These are phyloP conservation scores for Metopolophium dirhodum DNA, from an alignment of 1,140 invertebrate species.

Conservation along the genomic window DNA sequence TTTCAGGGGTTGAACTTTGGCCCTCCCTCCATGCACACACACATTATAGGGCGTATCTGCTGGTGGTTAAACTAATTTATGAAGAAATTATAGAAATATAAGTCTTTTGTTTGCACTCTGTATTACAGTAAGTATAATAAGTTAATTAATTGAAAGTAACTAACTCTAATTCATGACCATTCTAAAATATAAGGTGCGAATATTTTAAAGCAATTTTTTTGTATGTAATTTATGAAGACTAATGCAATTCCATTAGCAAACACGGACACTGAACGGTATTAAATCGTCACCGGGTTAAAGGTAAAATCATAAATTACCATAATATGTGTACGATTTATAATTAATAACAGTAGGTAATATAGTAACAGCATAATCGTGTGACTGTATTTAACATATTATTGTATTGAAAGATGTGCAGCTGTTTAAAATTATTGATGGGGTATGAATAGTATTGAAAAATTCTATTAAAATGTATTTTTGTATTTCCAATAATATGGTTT, in stretches of 20 bases:
- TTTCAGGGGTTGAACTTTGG: neutral
- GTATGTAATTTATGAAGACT: neutral
- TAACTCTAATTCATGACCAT: neutral
- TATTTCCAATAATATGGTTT: too few relatives aligned
- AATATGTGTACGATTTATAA: neutral
- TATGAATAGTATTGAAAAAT: too few relatives aligned
- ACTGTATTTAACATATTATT: neutral
- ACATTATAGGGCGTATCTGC: too few relatives aligned
- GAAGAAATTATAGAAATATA: neutral
- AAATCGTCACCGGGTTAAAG: neutral
- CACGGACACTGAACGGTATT: neutral
- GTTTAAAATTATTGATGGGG: neutral
- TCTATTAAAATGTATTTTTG: too few relatives aligned
- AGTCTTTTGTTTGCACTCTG: neutral
- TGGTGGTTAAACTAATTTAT: neutral
- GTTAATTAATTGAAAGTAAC: neutral
- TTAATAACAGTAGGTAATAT: neutral
- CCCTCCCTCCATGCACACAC: neutral
- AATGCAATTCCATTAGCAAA: neutral
- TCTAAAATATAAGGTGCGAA: neutral
- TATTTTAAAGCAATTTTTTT: neutral
- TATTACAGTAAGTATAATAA: neutral
- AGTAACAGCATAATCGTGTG: neutral
- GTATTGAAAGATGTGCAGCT: neutral
- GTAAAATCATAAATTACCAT: neutral